Conservation (phyloP, 2,888 invertebrate genomes). For the Conchocele bisecta region DNA sequence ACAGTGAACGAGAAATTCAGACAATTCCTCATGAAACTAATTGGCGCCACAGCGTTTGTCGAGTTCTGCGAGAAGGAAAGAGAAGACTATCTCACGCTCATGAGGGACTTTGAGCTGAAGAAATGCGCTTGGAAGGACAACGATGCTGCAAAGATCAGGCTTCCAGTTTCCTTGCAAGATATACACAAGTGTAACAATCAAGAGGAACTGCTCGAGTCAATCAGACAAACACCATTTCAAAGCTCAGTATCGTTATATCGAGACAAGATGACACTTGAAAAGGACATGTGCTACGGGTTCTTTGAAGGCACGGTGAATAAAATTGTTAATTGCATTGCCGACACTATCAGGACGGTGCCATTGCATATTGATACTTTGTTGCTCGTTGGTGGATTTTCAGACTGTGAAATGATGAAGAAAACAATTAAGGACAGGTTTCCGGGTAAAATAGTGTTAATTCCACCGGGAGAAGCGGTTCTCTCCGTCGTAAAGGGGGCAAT, state of each 20-base stretch:
- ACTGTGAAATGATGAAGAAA: constrained; percentile 28
- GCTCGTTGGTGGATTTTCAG: constrained; percentile 41
- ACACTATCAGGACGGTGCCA: constrained; percentile 1
- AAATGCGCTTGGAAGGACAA: constrained; percentile 20
- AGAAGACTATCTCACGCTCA: constrained; percentile 21
- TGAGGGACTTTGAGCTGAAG: constrained; percentile 27
- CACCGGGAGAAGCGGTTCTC: constrained; percentile 27
- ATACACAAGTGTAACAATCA: background rate
- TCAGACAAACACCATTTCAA: background rate
- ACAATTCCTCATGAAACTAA: constrained; percentile 12
- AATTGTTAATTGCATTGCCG: constrained; percentile 5
- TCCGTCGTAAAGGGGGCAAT: constrained; percentile 44
- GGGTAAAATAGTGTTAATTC: constrained; percentile 21
- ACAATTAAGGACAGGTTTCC: constrained; percentile 14
- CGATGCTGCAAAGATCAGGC: background rate
- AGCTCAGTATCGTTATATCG: background rate
- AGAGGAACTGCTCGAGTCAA: background rate
- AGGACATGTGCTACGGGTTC: background rate
- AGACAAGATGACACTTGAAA: constrained; percentile 10
- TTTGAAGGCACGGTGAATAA: constrained; percentile 14
- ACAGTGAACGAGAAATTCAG: constrained; percentile 27
- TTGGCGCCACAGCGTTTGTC: constrained; percentile 21
- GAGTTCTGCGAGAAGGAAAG: constrained; percentile 8
- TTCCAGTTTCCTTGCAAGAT: constrained; percentile 9
- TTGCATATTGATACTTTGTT: constrained; percentile 21